A percentile compares a stretch with the other conserved stretches of the same genome.
These are phyloP conservation scores for Stichopus horrens DNA, from an alignment of 53 echinoderm and acorn worm genomes.

Conservation along the genomic window DNA sequence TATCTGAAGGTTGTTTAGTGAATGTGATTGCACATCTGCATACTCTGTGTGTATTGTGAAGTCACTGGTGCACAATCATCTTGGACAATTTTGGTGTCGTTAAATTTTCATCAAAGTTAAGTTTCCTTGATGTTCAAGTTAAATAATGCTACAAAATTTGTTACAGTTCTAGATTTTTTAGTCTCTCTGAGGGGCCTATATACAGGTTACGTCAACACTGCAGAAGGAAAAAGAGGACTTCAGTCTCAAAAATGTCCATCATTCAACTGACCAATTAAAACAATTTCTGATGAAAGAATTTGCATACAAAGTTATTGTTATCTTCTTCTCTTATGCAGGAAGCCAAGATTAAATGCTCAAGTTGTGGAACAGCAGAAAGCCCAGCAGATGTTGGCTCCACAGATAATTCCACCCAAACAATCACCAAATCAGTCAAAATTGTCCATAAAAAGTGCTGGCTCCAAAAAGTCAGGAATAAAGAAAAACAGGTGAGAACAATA, in stretches of 20 bases:
- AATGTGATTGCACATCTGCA: too few relatives aligned
- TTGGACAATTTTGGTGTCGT: too few relatives aligned
- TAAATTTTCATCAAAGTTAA: too few relatives aligned
- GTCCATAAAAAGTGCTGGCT: not conserved
- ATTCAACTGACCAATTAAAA: not conserved
- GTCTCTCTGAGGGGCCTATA: too few relatives aligned
- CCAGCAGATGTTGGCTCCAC: constrained; percentile 77
- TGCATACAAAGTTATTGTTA: not conserved
- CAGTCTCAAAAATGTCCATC: not conserved
- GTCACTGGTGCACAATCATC: too few relatives aligned
- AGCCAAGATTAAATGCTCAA: constrained; percentile 95
- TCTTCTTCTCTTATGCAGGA: constrained; percentile 57
- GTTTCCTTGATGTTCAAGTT: too few relatives aligned
- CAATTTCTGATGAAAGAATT: not conserved
- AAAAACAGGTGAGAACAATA: constrained; percentile 55
- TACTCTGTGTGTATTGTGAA: too few relatives aligned
- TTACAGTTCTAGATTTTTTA: too few relatives aligned
- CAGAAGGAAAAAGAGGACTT: too few relatives aligned
- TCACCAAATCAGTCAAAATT: constrained; percentile 35
- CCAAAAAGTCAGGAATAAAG: constrained; percentile 56
- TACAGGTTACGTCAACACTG: too few relatives aligned
- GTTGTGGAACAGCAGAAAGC: constrained; percentile 94
- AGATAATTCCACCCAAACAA: constrained; percentile 54
- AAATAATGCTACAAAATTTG: too few relatives aligned
- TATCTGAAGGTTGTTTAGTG: too few relatives aligned